Percentiles rank a stretch among this genome's conserved stretches.
Conservation (phyloP, 2,113 vertebrate species). For the Orycteropus afer region DNA sequence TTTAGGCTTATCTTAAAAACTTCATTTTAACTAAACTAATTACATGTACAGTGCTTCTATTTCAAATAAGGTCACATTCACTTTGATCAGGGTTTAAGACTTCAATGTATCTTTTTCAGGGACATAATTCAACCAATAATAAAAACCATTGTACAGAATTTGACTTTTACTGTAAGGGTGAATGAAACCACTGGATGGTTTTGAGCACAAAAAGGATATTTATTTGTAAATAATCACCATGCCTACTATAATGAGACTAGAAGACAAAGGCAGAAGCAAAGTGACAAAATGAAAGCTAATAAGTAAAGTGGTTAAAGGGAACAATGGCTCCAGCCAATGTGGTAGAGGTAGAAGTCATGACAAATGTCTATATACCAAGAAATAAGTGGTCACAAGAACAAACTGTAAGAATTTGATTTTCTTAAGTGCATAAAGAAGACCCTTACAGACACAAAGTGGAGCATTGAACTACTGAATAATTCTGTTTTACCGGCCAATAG, state of each 20-base stretch:
- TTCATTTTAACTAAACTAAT: not conserved
- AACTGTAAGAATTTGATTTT: not conserved
- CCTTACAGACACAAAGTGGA: not conserved
- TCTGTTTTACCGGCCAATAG: not conserved
- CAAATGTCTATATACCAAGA: not conserved
- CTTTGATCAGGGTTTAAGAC: not conserved
- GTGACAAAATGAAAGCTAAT: not conserved
- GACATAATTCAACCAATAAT: not conserved
- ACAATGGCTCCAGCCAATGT: not conserved
- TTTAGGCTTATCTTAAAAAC: not conserved
- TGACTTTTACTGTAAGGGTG: not conserved
- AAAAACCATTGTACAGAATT: not conserved
- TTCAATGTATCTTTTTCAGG: not conserved
- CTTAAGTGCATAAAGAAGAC: not conserved
- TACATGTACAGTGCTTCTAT: not conserved
- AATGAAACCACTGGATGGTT: not conserved
- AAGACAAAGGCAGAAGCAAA: not conserved
- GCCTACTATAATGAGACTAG: not conserved
- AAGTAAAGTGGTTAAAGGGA: not conserved
- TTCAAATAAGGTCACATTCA: not conserved
- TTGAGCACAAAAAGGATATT: not conserved
- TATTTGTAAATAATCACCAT: not conserved
- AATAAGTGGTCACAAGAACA: not conserved
- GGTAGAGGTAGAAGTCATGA: not conserved
- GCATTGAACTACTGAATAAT: not conserved